Evolutionary conservation across 2,113 vertebrate genomes (phyloP).

Genomic region (Bujurquina vittata): DNA sequence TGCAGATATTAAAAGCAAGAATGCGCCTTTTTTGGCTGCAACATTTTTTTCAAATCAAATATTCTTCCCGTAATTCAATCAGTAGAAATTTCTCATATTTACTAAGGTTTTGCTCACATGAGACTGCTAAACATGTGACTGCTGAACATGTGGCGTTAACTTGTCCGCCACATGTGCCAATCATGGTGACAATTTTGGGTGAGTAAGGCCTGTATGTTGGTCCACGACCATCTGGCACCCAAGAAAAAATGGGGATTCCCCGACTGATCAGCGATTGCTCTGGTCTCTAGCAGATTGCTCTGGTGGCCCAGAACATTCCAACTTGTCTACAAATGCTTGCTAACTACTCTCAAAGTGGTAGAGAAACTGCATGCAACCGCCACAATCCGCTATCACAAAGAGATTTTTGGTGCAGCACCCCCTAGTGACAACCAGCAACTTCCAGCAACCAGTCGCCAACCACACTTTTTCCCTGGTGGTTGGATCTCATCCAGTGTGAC

Average conservation of each 20-base stretch:
- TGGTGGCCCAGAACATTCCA: background rate
- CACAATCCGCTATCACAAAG: no score
- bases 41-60: conserved; percentile 10
- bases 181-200: background rate
- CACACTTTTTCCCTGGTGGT: background rate
- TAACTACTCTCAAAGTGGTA: no score
- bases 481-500: background rate
- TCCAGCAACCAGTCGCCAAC: background rate
- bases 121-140: background rate
- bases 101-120: background rate
- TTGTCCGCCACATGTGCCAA: background rate
- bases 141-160: background rate
- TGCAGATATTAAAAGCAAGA: background rate
- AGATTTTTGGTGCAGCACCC: background rate
- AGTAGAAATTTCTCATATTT: background rate
- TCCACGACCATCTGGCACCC: background rate
- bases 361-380: no score
- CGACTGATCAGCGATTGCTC: background rate
- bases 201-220: background rate
- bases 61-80: background rate
- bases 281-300: background rate
- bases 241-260: background rate
- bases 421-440: background rate
- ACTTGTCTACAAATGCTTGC: background rate
- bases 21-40: background rate